Evolutionary conservation across 2,888 invertebrate species (phyloP).

Genomic region (Ectobius pallidus): DNA sequence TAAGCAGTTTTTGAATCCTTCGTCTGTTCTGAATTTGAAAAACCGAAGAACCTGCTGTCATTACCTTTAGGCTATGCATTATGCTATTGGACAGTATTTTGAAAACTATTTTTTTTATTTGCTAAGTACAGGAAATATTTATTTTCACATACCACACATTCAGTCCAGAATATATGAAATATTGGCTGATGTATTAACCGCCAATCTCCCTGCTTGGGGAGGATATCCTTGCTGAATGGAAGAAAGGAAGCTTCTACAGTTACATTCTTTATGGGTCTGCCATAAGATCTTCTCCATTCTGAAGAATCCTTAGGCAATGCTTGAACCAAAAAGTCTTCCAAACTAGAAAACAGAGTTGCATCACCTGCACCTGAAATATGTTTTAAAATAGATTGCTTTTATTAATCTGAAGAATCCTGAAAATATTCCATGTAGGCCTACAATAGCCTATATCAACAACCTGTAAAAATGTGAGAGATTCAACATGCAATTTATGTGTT

Average conservation of each 20-base stretch:
- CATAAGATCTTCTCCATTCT: slow-evolving; percentile 92
- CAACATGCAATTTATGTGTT: not conserved
- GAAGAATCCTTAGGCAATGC: slow-evolving; percentile 85
- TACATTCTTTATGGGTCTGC: slow-evolving; percentile 84
- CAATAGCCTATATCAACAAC: too few species aligned
- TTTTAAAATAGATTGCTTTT: slow-evolving; percentile 8
- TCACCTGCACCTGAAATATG: slow-evolving; percentile 77
- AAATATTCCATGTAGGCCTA: too few species aligned
- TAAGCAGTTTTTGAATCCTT: too few species aligned
- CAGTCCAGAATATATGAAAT: slow-evolving; percentile 94
- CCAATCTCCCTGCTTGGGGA: slow-evolving; percentile 75
- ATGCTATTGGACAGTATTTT: too few species aligned
- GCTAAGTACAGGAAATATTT: too few species aligned
- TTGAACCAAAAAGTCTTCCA: slow-evolving; percentile 77
- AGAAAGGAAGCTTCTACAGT: slow-evolving; percentile 81
- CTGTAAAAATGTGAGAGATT: too few species aligned
- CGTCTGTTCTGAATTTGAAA: too few species aligned
- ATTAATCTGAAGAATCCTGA: not conserved
- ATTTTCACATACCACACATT: slow-evolving; percentile 82
- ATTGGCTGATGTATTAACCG: slow-evolving; percentile 87
- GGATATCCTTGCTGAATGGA: slow-evolving; percentile 75
- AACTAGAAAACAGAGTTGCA: slow-evolving; percentile 80
- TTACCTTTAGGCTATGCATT: too few species aligned
- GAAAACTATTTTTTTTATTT: too few species aligned
- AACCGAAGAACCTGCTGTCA: too few species aligned